Evolutionary conservation across 2,888 invertebrate genomes (phyloP).

Genomic region (Pristionchus fissidentatus): DNA sequence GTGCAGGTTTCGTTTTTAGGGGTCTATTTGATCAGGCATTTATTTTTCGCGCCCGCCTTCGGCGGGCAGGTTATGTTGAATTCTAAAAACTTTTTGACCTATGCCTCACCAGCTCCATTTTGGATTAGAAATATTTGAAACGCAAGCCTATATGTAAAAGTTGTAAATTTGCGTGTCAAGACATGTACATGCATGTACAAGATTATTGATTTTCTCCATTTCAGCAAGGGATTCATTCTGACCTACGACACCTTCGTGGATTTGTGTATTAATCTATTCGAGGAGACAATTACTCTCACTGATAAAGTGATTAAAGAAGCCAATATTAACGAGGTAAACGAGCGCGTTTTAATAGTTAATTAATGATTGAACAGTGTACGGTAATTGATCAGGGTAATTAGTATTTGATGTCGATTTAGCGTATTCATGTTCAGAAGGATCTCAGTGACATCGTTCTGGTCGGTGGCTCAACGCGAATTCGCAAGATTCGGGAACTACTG

Average conservation of each 20-base stretch:
- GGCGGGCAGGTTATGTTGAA: no score
- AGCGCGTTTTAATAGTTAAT: neutral
- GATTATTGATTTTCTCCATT: neutral
- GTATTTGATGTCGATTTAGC: neutral
- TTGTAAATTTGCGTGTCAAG: no score
- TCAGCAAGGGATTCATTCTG: neutral
- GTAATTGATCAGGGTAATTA: no score
- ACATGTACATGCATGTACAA: neutral
- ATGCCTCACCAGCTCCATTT: no score
- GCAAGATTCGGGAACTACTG: neutral
- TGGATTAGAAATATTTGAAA: no score
- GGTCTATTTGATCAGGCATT: no score
- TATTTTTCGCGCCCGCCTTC: no score
- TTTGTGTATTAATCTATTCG: neutral
- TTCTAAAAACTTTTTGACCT: no score
- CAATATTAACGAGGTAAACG: neutral
- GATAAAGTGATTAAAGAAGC: slow-evolving; percentile 24
- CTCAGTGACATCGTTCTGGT: slow-evolving; percentile 21
- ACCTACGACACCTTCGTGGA: slow-evolving; percentile 23
- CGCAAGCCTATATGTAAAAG: no score
- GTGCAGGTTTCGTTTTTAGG: no score
- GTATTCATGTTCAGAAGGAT: neutral
- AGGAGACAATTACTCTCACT: slow-evolving; percentile 11
- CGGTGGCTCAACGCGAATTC: neutral
- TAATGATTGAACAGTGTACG: no score